phyloP scores from a whole-genome alignment of 2,797 vertebrate genomes.

The Danio tinwini region DNA sequence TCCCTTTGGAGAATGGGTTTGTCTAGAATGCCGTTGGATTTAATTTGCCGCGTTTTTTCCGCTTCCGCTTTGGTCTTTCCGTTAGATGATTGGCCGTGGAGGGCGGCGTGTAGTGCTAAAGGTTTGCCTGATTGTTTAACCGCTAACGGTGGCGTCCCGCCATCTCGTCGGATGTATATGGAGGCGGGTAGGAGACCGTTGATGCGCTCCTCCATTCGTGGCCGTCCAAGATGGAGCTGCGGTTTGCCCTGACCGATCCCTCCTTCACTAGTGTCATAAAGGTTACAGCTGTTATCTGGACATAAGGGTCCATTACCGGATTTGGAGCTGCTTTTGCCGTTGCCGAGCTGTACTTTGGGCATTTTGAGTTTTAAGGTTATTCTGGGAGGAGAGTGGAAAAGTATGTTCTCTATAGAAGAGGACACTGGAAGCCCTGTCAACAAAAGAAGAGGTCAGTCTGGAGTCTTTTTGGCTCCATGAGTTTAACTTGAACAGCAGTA shows the following conservation, averaged over 20 bases:
- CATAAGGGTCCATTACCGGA: conserved; percentile 83
- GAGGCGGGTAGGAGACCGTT: conserved; percentile 79
- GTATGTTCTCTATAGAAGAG: conserved; percentile 84
- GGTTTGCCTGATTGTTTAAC: conserved; percentile 86
- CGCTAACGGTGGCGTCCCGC: conserved; percentile 50
- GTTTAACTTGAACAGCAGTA: background rate
- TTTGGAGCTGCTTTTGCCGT: conserved; percentile 82
- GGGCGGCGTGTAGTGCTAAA: conserved; percentile 82
- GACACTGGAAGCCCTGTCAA: conserved; percentile 85
- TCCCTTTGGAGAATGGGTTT: conserved; percentile 83
- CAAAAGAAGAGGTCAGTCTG: background rate
- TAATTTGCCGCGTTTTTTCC: conserved; percentile 70
- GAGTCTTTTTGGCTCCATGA: background rate
- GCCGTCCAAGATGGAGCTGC: conserved; percentile 75
- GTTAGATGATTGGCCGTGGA: conserved; percentile 87
- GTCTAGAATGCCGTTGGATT: conserved; percentile 84
- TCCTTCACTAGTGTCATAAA: conserved; percentile 67
- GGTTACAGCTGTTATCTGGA: conserved; percentile 79
- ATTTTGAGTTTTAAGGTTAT: conserved; percentile 97
- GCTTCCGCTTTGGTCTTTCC: conserved; percentile 83
- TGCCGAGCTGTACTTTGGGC: conserved; percentile 86
- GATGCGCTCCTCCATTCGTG: conserved; percentile 80
- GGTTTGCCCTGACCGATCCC: conserved; percentile 83
- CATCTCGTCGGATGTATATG: conserved; percentile 63
- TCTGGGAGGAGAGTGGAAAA: conserved; percentile 90